These are phyloP conservation scores for Illadopsis cleaveri DNA, from an alignment of 2,113 vertebrate genomes.

Conservation along the genomic window DNA sequence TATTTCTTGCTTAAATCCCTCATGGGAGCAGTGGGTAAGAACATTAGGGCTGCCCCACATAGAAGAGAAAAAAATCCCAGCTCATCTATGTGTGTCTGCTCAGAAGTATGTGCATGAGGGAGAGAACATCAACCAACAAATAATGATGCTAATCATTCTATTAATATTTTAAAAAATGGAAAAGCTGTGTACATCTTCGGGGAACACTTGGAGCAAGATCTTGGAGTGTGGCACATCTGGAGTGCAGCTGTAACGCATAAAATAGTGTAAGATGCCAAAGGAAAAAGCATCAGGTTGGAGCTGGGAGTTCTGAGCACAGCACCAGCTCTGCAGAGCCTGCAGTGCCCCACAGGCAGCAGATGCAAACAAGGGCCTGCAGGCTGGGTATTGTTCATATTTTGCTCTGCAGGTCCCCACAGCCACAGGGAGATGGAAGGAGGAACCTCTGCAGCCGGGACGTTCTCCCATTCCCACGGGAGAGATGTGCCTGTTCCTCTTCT, in stretches of 20 bases:
- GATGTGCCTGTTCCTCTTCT: neutral
- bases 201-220: neutral
- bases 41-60: neutral
- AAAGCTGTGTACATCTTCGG: neutral
- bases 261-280: neutral
- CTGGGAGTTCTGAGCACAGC: fast-evolving
- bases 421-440: neutral
- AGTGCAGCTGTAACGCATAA: neutral
- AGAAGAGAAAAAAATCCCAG: neutral
- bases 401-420: neutral
- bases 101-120: fast-evolving
- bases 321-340: neutral
- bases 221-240: neutral
- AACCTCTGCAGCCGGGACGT: fast-evolving
- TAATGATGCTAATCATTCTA: neutral
- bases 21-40: fast-evolving
- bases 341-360: fast-evolving
- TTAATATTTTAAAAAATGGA: neutral
- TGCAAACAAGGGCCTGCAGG: neutral
- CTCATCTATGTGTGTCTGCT: neutral
- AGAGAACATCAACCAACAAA: neutral
- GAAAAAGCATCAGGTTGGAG: neutral
- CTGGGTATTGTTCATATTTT: neutral
- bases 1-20: neutral
- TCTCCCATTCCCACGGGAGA: neutral